Evolutionary conservation across 2,888 invertebrate species (phyloP), one percentile per base, ranked within the genome.

Genomic region (Acanthoscelides obtectus): DNA sequence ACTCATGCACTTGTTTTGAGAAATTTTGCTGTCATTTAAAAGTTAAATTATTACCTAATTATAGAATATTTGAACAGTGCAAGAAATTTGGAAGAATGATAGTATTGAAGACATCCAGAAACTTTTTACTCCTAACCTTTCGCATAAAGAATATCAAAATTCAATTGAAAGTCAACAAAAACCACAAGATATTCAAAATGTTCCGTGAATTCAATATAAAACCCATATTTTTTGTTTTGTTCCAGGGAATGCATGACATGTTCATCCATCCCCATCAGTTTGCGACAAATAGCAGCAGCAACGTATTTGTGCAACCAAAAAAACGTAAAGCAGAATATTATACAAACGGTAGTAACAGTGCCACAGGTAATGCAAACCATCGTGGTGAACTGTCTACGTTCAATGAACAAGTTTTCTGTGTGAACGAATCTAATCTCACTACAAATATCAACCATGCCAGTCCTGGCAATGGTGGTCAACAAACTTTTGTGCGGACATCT

Each of bases 181-280:
- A n/a, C n/a, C n/a, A n/a, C n/a, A n/a, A n/a, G n/a, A n/a, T n/a
- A n/a, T n/a, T n/a, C n/a, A n/a, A n/a, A n/a, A n/a, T n/a, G n/a
- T n/a, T n/a, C n/a, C n/a, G n/a, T n/a, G n/a, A n/a, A n/a, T n/a
- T n/a, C n/a, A n/a, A n/a, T n/a, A n/a, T n/a, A n/a, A n/a, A n/a
- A n/a, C n/a, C n/a, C n/a, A n/a, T n/a, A n/a, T n/a, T n/a, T n/a
- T n/a, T n/a, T n/a, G n/a, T n/a, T n/a, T n/a, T n/a, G n/a, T 87
- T 87, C 22, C 87, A 93, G 93, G 92, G 92, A 91, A 92, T 91
- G 92, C 92, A 90, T 93, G 93, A 93, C 93, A 93, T 93, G 93
- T 93, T 92, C 91, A 92, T 92, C 88, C 89, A 88, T 87, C 88
- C 89, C 87, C 89, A 89, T 83, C 88, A 88, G 84, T 81, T 84